Conservation (phyloP, 2,888 invertebrate species). For the Cantharis nigra region DNA sequence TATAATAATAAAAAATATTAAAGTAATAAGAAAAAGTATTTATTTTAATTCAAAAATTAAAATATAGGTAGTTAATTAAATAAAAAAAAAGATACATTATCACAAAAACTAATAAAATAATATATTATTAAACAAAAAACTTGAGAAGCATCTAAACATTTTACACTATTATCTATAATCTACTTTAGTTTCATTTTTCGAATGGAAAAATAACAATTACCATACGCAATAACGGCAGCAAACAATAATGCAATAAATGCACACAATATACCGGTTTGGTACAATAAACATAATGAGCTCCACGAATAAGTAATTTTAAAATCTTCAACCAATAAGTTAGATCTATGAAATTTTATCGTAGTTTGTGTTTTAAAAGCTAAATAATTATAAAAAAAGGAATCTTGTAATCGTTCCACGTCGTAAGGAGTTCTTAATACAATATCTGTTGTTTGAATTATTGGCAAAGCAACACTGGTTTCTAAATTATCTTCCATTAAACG, state of each 20-base stretch:
- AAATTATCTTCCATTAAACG: conserved; percentile 93
- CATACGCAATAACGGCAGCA: conserved; percentile 88
- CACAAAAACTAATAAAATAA: too few species aligned
- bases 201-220: conserved; percentile 92
- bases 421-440: conserved; percentile 84
- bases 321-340: conserved; percentile 91
- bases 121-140: too few species aligned
- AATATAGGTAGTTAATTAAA: too few species aligned
- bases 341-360: conserved; percentile 79
- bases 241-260: conserved; percentile 89
- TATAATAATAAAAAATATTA: too few species aligned
- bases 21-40: too few species aligned
- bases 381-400: conserved; percentile 87
- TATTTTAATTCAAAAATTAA: too few species aligned
- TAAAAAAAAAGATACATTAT: too few species aligned
- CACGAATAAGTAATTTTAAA: conserved; percentile 90
- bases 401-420: conserved; percentile 71
- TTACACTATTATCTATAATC: not conserved
- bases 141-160: too few species aligned
- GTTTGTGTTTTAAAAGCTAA: conserved; percentile 93
- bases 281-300: conserved; percentile 82
- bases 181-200: not conserved
- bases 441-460: conserved; percentile 82
- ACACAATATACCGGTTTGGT: conserved; percentile 90
- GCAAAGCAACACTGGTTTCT: conserved; percentile 86